Percentiles rank a stretch among this genome's conserved stretches.
Conservation (phyloP, 2,113 vertebrate species). For the Chloebia gouldiae region DNA sequence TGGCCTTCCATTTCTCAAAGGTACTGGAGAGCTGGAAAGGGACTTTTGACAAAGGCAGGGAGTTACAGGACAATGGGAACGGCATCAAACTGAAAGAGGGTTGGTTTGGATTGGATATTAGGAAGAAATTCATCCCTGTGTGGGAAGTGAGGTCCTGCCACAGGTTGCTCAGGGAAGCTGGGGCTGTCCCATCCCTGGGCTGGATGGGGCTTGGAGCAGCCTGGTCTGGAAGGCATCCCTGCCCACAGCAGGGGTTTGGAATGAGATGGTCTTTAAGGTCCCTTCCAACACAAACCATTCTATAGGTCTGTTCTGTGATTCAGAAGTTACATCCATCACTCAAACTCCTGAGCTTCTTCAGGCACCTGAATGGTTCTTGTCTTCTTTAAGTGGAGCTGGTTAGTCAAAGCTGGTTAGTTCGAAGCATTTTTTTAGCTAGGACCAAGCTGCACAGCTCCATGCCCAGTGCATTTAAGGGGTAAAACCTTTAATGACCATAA, state of each 20-base stretch:
- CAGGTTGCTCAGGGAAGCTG: no score
- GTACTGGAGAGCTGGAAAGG: neutral
- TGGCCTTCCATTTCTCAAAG: neutral
- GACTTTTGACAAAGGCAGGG: neutral
- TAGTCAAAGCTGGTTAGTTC: neutral
- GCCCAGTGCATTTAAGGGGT: neutral
- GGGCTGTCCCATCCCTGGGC: no score
- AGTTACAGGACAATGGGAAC: neutral
- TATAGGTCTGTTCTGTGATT: neutral
- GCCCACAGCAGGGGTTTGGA: no score
- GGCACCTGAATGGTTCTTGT: neutral
- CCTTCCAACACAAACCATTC: no score
- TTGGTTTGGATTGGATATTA: neutral
- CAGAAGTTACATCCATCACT: neutral
- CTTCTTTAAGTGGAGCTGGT: neutral
- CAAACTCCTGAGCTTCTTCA: neutral
- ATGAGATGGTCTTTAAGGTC: no score
- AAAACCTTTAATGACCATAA: neutral
- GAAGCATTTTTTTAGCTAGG: neutral
- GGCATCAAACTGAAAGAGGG: rapidly evolving
- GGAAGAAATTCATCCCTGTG: neutral
- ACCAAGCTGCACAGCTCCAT: neutral
- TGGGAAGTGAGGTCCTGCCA: neutral
- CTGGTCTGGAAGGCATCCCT: no score
- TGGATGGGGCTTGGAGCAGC: no score